phyloP scores from a whole-genome alignment of 2,113 vertebrate species.

The Procavia capensis region DNA sequence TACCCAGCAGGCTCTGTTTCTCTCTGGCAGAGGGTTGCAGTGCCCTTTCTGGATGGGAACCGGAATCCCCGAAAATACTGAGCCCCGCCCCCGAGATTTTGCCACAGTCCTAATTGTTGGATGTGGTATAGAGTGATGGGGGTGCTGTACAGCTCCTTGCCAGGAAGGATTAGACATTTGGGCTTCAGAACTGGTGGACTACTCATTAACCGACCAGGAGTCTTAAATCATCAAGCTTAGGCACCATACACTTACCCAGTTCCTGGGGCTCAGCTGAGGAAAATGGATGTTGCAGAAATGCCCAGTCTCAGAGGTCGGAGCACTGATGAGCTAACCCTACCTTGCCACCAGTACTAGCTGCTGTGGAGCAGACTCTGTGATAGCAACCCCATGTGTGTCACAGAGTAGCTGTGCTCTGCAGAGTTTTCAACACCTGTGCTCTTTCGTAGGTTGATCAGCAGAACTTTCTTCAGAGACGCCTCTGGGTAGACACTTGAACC shows the following conservation, averaged over 20 bases:
- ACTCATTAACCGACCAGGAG: fast-evolving
- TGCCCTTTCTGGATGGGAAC: fast-evolving
- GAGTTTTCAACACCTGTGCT: background rate
- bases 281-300: fast-evolving
- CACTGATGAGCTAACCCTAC: fast-evolving
- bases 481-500: background rate
- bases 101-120: too few species aligned
- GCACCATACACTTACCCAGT: background rate
- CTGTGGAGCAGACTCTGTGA: background rate
- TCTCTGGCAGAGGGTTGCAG: too few species aligned
- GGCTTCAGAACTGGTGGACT: background rate
- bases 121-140: fast-evolving
- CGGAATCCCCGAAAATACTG: background rate
- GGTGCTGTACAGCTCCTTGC: background rate
- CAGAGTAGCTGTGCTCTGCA: background rate
- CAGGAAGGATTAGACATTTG: fast-evolving
- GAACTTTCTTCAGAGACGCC: background rate
- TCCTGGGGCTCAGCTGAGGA: fast-evolving
- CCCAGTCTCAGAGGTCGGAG: too few species aligned
- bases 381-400: background rate
- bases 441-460: background rate
- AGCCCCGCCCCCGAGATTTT: background rate
- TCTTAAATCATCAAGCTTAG: background rate
- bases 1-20: fast-evolving
- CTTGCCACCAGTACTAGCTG: background rate